These are phyloP conservation scores for Rhegmatorhina hoffmannsi DNA, from an alignment of 2,113 vertebrate genomes.

Conservation along the genomic window DNA sequence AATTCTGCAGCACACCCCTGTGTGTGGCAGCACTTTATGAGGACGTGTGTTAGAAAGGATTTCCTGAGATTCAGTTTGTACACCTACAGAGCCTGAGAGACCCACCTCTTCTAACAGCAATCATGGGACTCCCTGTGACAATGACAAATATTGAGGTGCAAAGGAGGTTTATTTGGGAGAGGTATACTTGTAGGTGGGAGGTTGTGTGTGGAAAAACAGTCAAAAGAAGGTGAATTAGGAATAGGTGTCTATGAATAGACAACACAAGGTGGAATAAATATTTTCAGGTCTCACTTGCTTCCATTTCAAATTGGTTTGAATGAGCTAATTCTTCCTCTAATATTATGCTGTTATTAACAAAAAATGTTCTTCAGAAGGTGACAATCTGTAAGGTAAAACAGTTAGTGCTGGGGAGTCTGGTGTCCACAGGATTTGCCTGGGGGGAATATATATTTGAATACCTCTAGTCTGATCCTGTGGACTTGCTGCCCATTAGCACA, in stretches of 20 bases:
- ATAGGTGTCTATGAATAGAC: background rate
- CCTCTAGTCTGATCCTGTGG: background rate
- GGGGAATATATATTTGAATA: background rate
- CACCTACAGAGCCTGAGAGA: background rate
- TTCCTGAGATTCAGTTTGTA: background rate
- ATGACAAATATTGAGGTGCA: background rate
- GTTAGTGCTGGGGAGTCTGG: background rate
- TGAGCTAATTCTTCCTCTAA: background rate
- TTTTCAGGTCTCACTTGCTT: background rate
- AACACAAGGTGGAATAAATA: background rate
- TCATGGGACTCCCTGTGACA: rapidly evolving
- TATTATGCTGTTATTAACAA: background rate
- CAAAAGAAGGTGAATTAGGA: background rate
- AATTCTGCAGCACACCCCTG: background rate
- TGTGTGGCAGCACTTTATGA: background rate
- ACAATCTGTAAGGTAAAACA: background rate
- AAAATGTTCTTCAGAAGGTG: background rate
- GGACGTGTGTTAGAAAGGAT: background rate
- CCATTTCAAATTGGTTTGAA: background rate
- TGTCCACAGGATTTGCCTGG: background rate
- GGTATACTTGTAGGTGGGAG: background rate
- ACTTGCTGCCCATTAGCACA: background rate
- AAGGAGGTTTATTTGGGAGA: background rate
- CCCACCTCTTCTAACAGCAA: background rate
- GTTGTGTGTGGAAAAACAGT: background rate